These are phyloP conservation scores for Notodonta ziczac DNA, from an alignment of 2,888 invertebrate species.

Conservation along the genomic window DNA sequence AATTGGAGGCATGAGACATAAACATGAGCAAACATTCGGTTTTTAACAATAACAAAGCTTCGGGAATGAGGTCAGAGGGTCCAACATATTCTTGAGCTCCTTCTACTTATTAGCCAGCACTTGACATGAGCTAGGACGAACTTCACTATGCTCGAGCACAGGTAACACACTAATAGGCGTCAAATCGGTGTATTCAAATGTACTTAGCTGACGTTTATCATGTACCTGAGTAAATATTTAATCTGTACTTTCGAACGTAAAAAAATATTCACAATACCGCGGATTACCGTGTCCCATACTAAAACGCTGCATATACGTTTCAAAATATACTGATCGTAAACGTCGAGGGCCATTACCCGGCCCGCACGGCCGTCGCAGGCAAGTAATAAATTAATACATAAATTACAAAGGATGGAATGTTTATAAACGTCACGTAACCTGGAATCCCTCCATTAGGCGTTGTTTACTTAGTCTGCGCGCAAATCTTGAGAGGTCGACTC, in stretches of 20 bases:
- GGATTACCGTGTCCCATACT: slow-evolving; percentile 12
- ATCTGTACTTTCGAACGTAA: slow-evolving; percentile 2
- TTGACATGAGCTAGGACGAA: not conserved
- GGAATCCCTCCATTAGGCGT: slow-evolving; percentile 81
- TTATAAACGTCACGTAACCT: slow-evolving; percentile 73
- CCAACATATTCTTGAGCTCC: not conserved
- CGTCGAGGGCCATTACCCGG: slow-evolving; percentile 29
- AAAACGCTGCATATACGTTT: slow-evolving; percentile 23
- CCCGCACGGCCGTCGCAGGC: slow-evolving; percentile 31
- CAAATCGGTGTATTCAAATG: no score
- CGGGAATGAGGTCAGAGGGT: not conserved
- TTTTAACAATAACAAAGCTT: not conserved
- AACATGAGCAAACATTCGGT: no score
- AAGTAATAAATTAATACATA: slow-evolving; percentile 57
- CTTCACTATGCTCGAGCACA: no score
- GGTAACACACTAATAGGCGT: not conserved
- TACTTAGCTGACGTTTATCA: no score
- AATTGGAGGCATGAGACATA: no score
- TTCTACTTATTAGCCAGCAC: not conserved
- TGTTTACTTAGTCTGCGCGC: slow-evolving; percentile 80
- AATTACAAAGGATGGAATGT: slow-evolving; percentile 64
- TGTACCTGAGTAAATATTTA: not conserved
- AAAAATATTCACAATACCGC: not conserved
- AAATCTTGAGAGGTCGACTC: slow-evolving; percentile 82
- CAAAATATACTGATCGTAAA: slow-evolving; percentile 39